These are phyloP conservation scores for Alloscopus bannaensis DNA, from an alignment of 2,888 invertebrate genomes.

Conservation along the genomic window DNA sequence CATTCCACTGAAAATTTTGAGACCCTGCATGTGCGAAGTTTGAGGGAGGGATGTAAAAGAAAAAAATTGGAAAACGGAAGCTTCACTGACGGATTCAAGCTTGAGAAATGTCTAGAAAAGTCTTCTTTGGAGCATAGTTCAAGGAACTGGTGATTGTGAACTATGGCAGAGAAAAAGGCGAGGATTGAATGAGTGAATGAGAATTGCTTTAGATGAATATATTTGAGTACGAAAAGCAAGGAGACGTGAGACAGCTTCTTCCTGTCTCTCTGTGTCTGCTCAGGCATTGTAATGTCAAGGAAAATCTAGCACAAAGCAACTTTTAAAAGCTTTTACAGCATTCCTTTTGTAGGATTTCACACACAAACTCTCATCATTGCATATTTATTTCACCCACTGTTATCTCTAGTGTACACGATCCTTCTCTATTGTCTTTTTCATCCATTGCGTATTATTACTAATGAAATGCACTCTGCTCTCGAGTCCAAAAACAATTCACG, in stretches of 20 bases:
- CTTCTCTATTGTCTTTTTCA: too few species aligned
- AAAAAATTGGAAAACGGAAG: constrained; percentile 22
- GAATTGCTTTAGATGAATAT: neutral
- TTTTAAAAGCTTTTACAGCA: constrained; percentile 51
- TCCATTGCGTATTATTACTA: constrained; percentile 33
- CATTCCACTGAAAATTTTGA: neutral
- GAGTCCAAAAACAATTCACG: too few species aligned
- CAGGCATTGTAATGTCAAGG: constrained; percentile 1
- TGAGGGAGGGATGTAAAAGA: too few species aligned
- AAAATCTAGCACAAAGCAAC: constrained; percentile 34
- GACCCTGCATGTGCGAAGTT: too few species aligned
- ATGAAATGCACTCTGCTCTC: too few species aligned
- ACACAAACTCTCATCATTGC: constrained; percentile 59
- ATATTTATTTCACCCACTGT: constrained; percentile 40
- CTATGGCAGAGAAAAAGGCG: constrained; percentile 7
- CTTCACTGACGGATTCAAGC: constrained; percentile 41
- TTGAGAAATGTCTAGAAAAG: constrained; percentile 19
- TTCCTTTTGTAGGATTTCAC: constrained; percentile 50
- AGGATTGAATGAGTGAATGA: constrained; percentile 34
- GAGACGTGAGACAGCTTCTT: constrained; percentile 61
- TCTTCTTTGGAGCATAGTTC: constrained; percentile 46
- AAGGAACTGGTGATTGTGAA: constrained; percentile 31
- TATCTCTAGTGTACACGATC: too few species aligned
- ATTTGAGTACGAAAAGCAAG: too few species aligned
- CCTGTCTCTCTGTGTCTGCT: constrained; percentile 39